Evolutionary conservation across 2,888 invertebrate species (phyloP).

Genomic region (Erebia palarica): DNA sequence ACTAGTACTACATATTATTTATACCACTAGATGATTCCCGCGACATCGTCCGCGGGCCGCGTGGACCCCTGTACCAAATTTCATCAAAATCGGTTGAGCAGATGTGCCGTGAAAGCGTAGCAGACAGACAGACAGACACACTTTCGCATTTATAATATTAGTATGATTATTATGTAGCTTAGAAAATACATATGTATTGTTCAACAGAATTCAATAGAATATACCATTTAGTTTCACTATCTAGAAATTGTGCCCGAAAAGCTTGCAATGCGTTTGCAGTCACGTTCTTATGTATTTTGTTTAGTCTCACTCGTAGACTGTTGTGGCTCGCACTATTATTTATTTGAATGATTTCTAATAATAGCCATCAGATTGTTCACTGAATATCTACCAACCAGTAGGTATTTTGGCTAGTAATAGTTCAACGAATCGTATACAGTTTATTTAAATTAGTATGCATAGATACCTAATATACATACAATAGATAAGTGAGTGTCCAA

Average conservation of each 20-base stretch:
- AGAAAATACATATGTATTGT: neutral
- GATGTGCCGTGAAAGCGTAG: no score
- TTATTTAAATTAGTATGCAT: no score
- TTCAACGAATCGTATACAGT: neutral
- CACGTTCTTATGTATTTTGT: slow-evolving; percentile 23
- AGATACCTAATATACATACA: neutral
- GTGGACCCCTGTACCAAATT: no score
- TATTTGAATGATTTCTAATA: slow-evolving; percentile 16
- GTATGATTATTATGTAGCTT: neutral
- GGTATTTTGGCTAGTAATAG: neutral
- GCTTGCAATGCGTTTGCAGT: slow-evolving; percentile 15
- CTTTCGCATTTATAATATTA: no score
- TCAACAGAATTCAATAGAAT: slow-evolving; percentile 9
- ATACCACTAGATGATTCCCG: no score
- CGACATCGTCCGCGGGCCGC: no score
- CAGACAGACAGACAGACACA: no score
- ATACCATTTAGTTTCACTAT: slow-evolving; percentile 12
- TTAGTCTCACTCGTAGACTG: slow-evolving; percentile 19
- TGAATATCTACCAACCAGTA: neutral
- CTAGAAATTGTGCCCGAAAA: slow-evolving; percentile 13
- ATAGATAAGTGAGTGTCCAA: neutral
- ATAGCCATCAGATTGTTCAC: slow-evolving; percentile 2
- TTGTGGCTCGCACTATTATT: slow-evolving; percentile 16
- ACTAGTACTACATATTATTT: no score
- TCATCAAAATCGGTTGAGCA: no score